A percentile compares a stretch with the other conserved stretches of the same genome.
These are phyloP conservation scores for Willisornis vidua DNA, from an alignment of 2,113 vertebrate species.

Conservation along the genomic window DNA sequence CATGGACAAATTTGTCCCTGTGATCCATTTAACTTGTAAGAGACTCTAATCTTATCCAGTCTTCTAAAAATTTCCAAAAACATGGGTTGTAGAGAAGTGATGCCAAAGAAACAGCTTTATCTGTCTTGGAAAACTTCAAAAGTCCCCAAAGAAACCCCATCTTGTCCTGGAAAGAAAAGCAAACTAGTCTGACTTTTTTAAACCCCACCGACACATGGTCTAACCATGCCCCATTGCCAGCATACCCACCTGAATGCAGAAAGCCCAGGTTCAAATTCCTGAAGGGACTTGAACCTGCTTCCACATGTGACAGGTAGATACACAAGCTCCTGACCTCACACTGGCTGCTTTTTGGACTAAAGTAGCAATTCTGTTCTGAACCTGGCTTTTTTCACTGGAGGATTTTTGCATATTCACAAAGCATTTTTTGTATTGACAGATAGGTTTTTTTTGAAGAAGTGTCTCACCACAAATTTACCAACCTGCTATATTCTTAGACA, in stretches of 20 bases:
- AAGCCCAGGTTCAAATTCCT: conserved; percentile 22
- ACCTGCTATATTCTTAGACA: neutral
- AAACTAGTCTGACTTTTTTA: neutral
- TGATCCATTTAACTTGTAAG: conserved; percentile 2
- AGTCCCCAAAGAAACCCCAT: neutral
- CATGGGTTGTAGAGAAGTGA: neutral
- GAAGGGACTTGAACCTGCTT: conserved; percentile 34
- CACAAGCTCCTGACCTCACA: neutral
- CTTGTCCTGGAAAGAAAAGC: neutral
- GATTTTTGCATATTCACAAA: neutral
- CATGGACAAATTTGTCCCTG: neutral
- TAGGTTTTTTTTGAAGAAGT: neutral
- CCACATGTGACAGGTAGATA: neutral
- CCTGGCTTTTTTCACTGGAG: neutral
- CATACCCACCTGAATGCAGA: neutral
- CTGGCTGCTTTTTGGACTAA: neutral
- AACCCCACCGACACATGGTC: neutral
- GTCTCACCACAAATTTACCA: neutral
- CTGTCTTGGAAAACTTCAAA: neutral
- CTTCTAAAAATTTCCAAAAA: neutral
- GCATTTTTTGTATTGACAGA: neutral
- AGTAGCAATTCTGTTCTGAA: neutral
- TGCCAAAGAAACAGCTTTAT: conserved; percentile 1
- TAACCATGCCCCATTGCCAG: neutral
- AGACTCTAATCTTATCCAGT: neutral